phyloP scores from a whole-genome alignment of 1,140 invertebrate species.

The Heliconius hewitsoni region DNA sequence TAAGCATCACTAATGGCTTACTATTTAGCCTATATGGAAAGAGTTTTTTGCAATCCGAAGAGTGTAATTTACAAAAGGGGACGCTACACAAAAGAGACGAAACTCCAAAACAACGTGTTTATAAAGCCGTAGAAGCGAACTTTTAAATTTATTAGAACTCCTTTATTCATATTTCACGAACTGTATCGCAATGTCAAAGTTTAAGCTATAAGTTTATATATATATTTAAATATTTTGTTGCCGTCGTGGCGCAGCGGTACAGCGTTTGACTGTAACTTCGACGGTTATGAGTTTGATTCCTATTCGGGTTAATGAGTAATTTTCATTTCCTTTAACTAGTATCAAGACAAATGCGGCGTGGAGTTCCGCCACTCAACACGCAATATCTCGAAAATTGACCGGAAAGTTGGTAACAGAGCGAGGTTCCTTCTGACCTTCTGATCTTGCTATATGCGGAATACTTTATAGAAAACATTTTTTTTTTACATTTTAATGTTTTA shows the following conservation, averaged over 20 bases:
- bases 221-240: background rate
- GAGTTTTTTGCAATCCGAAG: background rate
- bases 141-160: conserved; percentile 38
- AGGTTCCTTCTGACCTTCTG: background rate
- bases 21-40: background rate
- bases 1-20: background rate
- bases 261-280: background rate
- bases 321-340: too few relatives aligned
- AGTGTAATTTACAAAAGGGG: conserved; percentile 18
- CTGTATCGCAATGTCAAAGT: conserved; percentile 35
- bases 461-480: too few relatives aligned
- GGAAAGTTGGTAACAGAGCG: background rate
- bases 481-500: too few relatives aligned
- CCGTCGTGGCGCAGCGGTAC: background rate
- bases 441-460: background rate
- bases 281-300: background rate
- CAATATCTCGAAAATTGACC: too few relatives aligned
- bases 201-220: conserved; percentile 7
- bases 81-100: conserved; percentile 26
- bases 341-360: too few relatives aligned
- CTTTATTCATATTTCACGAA: conserved; percentile 32
- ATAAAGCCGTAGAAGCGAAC: conserved; percentile 30
- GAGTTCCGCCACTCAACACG: too few relatives aligned
- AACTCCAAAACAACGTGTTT: conserved; percentile 35
- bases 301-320: background rate